Percentiles rank a stretch among this genome's conserved stretches.
Conservation (phyloP, 1,140 invertebrate genomes). For the Monochamus saltuarius region DNA sequence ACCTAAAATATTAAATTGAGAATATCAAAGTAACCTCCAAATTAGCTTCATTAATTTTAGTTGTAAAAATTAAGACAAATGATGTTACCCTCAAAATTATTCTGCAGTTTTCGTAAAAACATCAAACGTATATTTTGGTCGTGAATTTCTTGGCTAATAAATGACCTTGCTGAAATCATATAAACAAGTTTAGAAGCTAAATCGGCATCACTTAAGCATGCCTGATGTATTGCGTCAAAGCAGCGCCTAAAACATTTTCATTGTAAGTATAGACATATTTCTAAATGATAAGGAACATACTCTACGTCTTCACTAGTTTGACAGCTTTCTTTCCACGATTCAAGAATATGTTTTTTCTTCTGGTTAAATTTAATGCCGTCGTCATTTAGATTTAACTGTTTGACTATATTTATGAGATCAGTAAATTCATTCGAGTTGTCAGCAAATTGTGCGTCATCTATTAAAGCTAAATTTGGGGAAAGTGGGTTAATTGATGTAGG, state of each 20-base stretch:
- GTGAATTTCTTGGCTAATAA: conserved; percentile 13
- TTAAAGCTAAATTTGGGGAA: conserved; percentile 7
- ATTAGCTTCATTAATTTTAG: not conserved
- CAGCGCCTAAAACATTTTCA: conserved; percentile 5
- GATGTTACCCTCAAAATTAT: conserved; percentile 22
- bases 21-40: not conserved
- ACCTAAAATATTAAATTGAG: conserved; percentile 15
- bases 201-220: conserved; percentile 8
- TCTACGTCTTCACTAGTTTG: conserved; percentile 33
- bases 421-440: conserved; percentile 23
- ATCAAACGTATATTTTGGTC: conserved; percentile 10
- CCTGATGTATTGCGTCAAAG: conserved; percentile 10
- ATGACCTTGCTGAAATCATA: conserved; percentile 9
- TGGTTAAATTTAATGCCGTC: conserved; percentile 47
- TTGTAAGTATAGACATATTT: no score
- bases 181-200: conserved; percentile 8
- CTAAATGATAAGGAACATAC: conserved; percentile 32
- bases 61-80: not conserved
- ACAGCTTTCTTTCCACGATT: conserved; percentile 38
- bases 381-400: conserved; percentile 37
- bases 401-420: conserved; percentile 34
- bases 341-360: conserved; percentile 41
- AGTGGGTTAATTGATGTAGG: conserved; percentile 9
- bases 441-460: conserved; percentile 23
- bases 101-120: conserved; percentile 19